Conservation (phyloP, 2,797 vertebrate genomes). For the Myoxocephalus aenaeus region DNA sequence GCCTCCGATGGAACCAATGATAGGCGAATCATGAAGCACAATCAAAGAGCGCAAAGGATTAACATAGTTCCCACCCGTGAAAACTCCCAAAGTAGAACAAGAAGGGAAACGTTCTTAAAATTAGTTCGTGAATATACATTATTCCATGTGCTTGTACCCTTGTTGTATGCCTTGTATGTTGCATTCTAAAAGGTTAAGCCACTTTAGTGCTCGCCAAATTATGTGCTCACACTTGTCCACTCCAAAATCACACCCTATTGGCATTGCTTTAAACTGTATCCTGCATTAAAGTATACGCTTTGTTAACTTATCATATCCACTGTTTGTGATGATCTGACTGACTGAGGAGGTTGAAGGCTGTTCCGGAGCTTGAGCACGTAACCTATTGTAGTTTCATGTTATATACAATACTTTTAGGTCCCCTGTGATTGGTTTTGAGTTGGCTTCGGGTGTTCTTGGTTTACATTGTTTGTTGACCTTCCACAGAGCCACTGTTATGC, state of each 20-base stretch:
- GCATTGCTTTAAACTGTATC: not conserved
- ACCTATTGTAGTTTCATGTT: not conserved
- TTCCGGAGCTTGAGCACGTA: too few species aligned
- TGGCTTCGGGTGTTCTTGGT: not conserved
- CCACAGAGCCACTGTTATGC: too few species aligned
- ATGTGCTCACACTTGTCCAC: not conserved
- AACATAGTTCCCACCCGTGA: not conserved
- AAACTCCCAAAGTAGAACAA: not conserved
- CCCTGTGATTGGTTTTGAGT: not conserved
- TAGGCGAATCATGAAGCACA: not conserved
- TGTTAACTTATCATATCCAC: not conserved
- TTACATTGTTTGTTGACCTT: not conserved
- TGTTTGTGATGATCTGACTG: not conserved
- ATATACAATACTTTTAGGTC: not conserved
- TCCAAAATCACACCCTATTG: not conserved
- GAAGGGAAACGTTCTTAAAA: not conserved
- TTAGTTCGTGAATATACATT: not conserved
- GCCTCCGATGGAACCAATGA: not conserved
- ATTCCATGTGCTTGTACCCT: too few species aligned
- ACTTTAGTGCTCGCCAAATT: not conserved
- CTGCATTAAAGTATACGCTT: not conserved
- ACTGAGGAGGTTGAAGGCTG: too few species aligned
- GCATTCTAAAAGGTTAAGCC: not conserved
- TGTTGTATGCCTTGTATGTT: not conserved
- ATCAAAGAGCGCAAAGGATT: constrained; percentile 47